phyloP scores from a whole-genome alignment of 2,888 invertebrate species.

The Drosophila peninsularis region DNA sequence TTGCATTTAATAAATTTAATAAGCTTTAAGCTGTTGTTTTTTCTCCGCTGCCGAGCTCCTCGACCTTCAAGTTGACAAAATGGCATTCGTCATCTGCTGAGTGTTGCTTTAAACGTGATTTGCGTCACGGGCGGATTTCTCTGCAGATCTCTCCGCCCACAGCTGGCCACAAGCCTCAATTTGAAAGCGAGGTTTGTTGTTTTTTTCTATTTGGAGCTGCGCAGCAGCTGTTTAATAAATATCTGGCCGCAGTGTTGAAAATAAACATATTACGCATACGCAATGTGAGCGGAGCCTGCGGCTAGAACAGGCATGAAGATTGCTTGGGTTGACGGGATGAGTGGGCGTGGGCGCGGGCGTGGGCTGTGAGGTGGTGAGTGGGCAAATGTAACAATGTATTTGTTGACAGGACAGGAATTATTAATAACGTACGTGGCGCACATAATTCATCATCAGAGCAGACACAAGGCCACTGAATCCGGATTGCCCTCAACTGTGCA shows the following conservation, averaged over 20 bases:
- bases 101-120: slow-evolving; percentile 42
- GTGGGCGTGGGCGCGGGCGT: slow-evolving; percentile 10
- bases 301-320: slow-evolving; percentile 3
- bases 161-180: slow-evolving; percentile 17
- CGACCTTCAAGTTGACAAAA: slow-evolving; percentile 6
- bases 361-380: slow-evolving; percentile 6
- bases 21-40: slow-evolving; percentile 10
- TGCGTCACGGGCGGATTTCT: slow-evolving; percentile 33
- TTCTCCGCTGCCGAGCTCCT: not conserved
- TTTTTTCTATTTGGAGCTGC: slow-evolving; percentile 18
- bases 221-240: slow-evolving; percentile 72
- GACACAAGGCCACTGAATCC: slow-evolving; percentile 48
- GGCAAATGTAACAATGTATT: slow-evolving; percentile 65
- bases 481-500: slow-evolving; percentile 29
- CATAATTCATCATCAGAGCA: slow-evolving; percentile 76
- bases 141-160: not conserved
- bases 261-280: slow-evolving; percentile 78
- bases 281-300: slow-evolving; percentile 46
- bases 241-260: slow-evolving; percentile 52
- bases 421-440: slow-evolving; percentile 82
- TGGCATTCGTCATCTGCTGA: slow-evolving; percentile 25
- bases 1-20: slow-evolving; percentile 13
- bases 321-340: not conserved
- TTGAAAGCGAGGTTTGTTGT: slow-evolving; percentile 24
- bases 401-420: slow-evolving; percentile 82